A percentile compares a stretch with the other conserved stretches of the same genome.
Conservation (phyloP, 2,888 invertebrate species). For the Tetragnatha montana region DNA sequence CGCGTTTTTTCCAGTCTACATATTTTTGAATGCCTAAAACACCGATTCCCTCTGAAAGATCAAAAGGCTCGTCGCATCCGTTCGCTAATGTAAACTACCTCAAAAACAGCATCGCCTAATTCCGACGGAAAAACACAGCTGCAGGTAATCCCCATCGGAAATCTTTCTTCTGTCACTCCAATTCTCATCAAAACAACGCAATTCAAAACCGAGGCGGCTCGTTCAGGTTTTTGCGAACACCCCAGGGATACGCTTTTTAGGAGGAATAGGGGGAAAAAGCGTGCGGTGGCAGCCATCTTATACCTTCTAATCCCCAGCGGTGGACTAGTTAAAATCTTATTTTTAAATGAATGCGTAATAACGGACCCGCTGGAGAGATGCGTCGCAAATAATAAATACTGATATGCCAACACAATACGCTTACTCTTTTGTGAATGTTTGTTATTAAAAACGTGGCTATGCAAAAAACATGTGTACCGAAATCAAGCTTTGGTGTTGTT, state of each 20-base stretch:
- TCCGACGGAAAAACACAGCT: neutral
- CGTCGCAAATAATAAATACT: constrained; percentile 16
- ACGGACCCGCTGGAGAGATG: constrained; percentile 17
- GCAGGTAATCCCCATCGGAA: constrained; percentile 11
- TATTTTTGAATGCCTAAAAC: too few relatives aligned
- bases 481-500: neutral
- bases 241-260: neutral
- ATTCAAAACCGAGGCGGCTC: neutral
- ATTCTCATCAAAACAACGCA: constrained; percentile 60
- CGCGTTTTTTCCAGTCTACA: too few relatives aligned
- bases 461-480: too few relatives aligned
- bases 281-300: too few relatives aligned
- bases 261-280: neutral
- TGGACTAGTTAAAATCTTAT: constrained; percentile 69
- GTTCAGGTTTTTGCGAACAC: neutral
- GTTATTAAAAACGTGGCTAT: too few relatives aligned
- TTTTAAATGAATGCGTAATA: constrained; percentile 61
- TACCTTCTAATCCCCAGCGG: constrained; percentile 31
- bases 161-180: constrained; percentile 42
- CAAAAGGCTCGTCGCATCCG: neutral
- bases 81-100: neutral
- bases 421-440: neutral
- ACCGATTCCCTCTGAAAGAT: neutral
- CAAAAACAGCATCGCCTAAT: neutral
- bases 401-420: neutral